Evolutionary conservation across 2,797 vertebrate species (phyloP).

Genomic region (Myioborus melanocephalus): DNA sequence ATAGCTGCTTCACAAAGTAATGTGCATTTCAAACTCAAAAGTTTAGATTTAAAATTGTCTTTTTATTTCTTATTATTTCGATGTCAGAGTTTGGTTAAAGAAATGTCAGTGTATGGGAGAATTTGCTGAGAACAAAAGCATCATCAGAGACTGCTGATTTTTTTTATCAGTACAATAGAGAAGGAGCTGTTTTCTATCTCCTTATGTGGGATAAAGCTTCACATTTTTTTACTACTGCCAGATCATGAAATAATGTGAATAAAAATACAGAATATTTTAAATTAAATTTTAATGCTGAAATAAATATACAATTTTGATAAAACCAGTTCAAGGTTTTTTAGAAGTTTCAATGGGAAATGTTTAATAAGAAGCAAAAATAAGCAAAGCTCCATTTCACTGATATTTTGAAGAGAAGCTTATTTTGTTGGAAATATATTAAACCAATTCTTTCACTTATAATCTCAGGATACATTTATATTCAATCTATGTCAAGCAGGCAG

Average conservation of each 20-base stretch:
- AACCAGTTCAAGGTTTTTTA: background rate
- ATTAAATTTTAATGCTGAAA: constrained; percentile 7
- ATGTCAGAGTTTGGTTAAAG: background rate
- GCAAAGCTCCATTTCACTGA: background rate
- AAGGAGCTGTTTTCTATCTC: background rate
- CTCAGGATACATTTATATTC: background rate
- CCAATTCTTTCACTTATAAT: background rate
- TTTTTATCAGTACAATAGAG: background rate
- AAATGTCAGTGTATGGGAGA: background rate
- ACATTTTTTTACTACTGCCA: background rate
- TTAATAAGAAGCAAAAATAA: background rate
- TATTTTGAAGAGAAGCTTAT: background rate
- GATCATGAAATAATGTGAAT: background rate
- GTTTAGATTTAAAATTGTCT: constrained; percentile 25
- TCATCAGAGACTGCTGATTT: background rate
- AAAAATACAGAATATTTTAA: background rate
- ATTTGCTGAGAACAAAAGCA: constrained; percentile 36
- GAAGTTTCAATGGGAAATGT: background rate
- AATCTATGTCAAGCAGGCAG: background rate
- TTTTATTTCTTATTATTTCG: background rate
- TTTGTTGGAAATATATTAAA: constrained; percentile 7
- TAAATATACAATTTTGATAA: constrained; percentile 8
- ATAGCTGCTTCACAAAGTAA: constrained; percentile 17
- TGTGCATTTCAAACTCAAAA: constrained; percentile 1
- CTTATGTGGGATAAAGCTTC: background rate